phyloP scores from a whole-genome alignment of 2,888 invertebrate species.

The Nymphalis polychloros region DNA sequence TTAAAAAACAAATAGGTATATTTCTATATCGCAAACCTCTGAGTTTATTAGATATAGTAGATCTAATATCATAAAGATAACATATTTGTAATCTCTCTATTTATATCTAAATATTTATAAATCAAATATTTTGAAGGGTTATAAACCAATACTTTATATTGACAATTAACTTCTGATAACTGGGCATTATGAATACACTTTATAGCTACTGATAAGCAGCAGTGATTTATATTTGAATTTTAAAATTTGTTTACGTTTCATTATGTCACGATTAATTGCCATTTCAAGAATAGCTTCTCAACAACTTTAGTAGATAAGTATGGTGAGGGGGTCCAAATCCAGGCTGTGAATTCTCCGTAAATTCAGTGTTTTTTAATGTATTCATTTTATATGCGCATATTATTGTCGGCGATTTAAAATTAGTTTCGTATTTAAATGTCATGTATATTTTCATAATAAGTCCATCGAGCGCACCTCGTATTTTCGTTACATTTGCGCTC shows the following conservation, averaged over 20 bases:
- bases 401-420: too few species aligned
- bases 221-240: slow-evolving; percentile 12
- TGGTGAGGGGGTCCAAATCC: too few species aligned
- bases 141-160: slow-evolving; percentile 20
- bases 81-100: slow-evolving; percentile 10
- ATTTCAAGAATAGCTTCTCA: too few species aligned
- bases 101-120: slow-evolving; percentile 10
- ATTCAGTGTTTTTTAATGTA: too few species aligned
- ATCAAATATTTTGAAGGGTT: slow-evolving; percentile 15
- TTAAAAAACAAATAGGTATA: not conserved
- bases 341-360: too few species aligned
- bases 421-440: too few species aligned
- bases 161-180: slow-evolving; percentile 15
- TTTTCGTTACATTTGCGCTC: too few species aligned
- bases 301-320: too few species aligned
- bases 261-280: too few species aligned
- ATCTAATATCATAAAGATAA: slow-evolving; percentile 14
- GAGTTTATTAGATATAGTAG: slow-evolving; percentile 12
- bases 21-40: slow-evolving; percentile 1
- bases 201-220: slow-evolving; percentile 21
- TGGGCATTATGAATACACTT: slow-evolving; percentile 13
- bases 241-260: not conserved
- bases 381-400: too few species aligned
- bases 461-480: too few species aligned
- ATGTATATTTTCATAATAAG: too few species aligned